phyloP scores from a whole-genome alignment of 2,797 vertebrate genomes.

The Chromobotia macracanthus region DNA sequence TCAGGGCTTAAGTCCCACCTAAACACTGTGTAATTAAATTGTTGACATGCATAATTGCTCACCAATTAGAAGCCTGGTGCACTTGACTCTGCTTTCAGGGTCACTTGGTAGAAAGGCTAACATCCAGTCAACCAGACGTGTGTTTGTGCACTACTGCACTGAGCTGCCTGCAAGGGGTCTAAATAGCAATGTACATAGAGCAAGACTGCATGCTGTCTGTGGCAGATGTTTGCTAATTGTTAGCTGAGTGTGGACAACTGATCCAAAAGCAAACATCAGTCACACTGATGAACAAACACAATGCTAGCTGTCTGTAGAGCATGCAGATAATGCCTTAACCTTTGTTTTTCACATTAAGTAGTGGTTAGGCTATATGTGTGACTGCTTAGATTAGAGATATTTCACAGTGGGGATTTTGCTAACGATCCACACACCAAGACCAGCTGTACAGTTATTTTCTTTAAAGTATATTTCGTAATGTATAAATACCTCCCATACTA shows the following conservation, averaged over 20 bases:
- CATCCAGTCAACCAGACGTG: slow-evolving; percentile 52
- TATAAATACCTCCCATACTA: neutral
- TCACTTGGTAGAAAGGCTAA: slow-evolving; percentile 34
- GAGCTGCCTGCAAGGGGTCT: slow-evolving; percentile 64
- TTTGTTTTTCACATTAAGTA: slow-evolving; percentile 43
- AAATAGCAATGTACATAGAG: slow-evolving; percentile 67
- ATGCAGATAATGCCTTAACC: slow-evolving; percentile 25
- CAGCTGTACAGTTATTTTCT: neutral
- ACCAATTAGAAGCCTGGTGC: slow-evolving; percentile 48
- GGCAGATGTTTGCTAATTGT: slow-evolving; percentile 72
- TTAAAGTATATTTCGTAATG: slow-evolving; percentile 3
- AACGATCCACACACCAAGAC: neutral
- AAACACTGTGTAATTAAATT: slow-evolving; percentile 47
- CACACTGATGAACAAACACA: slow-evolving; percentile 36
- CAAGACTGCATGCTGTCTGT: slow-evolving; percentile 58
- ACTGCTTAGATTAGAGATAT: neutral
- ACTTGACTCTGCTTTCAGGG: slow-evolving; percentile 51
- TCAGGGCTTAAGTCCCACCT: slow-evolving; percentile 30
- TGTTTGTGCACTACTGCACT: slow-evolving; percentile 68
- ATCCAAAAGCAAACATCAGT: slow-evolving; percentile 56
- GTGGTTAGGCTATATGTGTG: slow-evolving; percentile 31
- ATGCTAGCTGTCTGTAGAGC: slow-evolving; percentile 31
- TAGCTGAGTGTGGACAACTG: slow-evolving; percentile 53
- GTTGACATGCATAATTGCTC: slow-evolving; percentile 54
- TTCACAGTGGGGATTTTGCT: neutral